Evolutionary conservation across 2,888 invertebrate genomes (phyloP), one percentile per base, ranked within the genome.

Genomic region (Philereme transversata): DNA sequence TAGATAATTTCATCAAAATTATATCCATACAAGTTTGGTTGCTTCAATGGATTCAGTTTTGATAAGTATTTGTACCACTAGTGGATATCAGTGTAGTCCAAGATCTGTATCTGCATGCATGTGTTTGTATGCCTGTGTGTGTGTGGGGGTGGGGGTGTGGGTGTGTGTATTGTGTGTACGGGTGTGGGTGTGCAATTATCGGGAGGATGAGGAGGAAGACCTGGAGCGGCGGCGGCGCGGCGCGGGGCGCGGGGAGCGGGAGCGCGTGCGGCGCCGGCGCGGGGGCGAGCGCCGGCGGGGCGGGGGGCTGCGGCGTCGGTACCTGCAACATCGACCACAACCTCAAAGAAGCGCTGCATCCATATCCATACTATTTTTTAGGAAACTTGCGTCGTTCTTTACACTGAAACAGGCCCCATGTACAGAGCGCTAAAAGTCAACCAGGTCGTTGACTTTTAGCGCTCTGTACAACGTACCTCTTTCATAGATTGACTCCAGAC

Each of bases 131-230:
- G 68, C 62, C 62, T 66, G 60, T 69, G 40, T 67, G 53, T 62
- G 52, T 62, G 64, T 62, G 59, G 44, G 11, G 5, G 9, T 5
- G 44, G 4, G 9, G 44, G 11, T 10, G 44, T 10, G 44, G 6
- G 11, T 66, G 66, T 67, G 66, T 68, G 56, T 65, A n/a, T n/a
- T 67, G 53, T 62, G 52, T 62, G 64, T 62, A 58, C 10, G 9
- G 44, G 11, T 10, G 44, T 10, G 44, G 6, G 11, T 66, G 66
- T 67, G 66, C 67, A 11, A 63, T 77, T 90, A 95, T 88, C 95
- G 94, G 72, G 95, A 95, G 83, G 95, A 95, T 84, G 95, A 96
- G 64, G 96, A 95, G 76, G 95, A 95, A 69, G 95, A 95, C 82
- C 95, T 94, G 83, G 95, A 95, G 81, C 95, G 95, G 77, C 95